Evolutionary conservation across 2,113 vertebrate genomes (phyloP).

Genomic region (Corydoras maculifer): DNA sequence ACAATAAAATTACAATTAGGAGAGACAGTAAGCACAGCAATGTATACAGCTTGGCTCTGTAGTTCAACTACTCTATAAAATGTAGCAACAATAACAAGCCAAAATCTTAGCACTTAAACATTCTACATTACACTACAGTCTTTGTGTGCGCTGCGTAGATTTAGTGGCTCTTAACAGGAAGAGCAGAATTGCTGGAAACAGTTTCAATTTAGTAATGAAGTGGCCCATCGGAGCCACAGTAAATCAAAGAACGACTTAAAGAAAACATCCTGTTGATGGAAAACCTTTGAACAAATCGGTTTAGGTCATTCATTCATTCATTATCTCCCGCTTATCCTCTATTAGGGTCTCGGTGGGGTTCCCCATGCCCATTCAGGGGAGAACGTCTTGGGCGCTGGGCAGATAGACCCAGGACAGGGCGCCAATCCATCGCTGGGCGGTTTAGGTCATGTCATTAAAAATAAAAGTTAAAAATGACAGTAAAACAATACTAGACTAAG

Average conservation of each 20-base stretch:
- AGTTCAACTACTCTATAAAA: background rate
- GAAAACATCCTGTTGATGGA: constrained; percentile 43
- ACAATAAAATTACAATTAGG: background rate
- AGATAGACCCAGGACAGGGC: too few species aligned
- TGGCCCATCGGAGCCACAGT: constrained; percentile 42
- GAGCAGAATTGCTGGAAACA: constrained; percentile 62
- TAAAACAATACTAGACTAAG: too few species aligned
- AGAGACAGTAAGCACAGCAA: background rate
- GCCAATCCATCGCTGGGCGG: too few species aligned
- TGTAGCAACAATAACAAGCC: background rate
- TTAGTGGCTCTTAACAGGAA: constrained; percentile 37
- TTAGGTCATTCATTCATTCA: too few species aligned
- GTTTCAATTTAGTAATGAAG: constrained; percentile 41
- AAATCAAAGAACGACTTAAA: constrained; percentile 44
- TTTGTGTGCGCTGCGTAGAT: constrained; percentile 29
- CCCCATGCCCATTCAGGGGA: too few species aligned
- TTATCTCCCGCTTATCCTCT: too few species aligned
- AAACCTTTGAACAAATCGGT: background rate
- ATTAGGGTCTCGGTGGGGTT: too few species aligned
- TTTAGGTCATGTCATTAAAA: too few species aligned
- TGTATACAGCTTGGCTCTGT: background rate
- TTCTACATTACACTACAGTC: background rate
- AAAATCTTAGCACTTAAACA: background rate
- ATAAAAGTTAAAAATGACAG: too few species aligned
- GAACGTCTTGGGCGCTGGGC: too few species aligned